Percentiles rank a stretch among this genome's conserved stretches.
phyloP scores from a whole-genome alignment of 2,888 invertebrate species.

The Drosophila nr. fundita region DNA sequence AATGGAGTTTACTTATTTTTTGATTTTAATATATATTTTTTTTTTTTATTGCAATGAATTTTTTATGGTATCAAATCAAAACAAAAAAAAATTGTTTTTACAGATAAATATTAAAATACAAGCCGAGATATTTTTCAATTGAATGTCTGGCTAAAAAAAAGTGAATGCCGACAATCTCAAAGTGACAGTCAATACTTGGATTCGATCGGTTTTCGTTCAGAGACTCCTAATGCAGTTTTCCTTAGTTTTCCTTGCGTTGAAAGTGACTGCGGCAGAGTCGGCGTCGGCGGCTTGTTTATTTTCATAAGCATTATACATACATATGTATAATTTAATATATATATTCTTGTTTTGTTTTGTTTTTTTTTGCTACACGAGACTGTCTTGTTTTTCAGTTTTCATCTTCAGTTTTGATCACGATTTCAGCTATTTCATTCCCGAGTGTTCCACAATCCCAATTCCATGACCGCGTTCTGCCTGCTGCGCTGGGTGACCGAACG shows the following conservation, averaged over 20 bases:
- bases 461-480: conserved; percentile 51
- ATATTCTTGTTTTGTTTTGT: conserved; percentile 8
- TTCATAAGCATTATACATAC: conserved; percentile 33
- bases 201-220: conserved; percentile 11
- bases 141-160: conserved; percentile 27
- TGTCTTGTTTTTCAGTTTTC: conserved; percentile 51
- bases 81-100: conserved; percentile 6
- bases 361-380: conserved; percentile 17
- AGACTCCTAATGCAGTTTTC: conserved; percentile 39
- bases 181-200: conserved; percentile 30
- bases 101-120: conserved; percentile 7
- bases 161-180: conserved; percentile 57
- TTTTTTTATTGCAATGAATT: not conserved
- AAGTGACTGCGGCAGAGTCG: conserved; percentile 27
- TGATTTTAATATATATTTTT: not conserved
- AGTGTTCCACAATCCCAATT: conserved; percentile 20
- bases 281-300: conserved; percentile 62
- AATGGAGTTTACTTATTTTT: not conserved
- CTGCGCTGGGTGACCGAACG: conserved; percentile 58
- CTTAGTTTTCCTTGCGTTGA: conserved; percentile 19
- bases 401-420: conserved; percentile 36
- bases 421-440: conserved; percentile 30
- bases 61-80: not conserved
- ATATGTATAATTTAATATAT: conserved; percentile 25
- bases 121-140: conserved; percentile 22